These are phyloP conservation scores for Acropora tenuis DNA, from an alignment of 64 coral and sea anemone genomes.

Conservation along the genomic window DNA sequence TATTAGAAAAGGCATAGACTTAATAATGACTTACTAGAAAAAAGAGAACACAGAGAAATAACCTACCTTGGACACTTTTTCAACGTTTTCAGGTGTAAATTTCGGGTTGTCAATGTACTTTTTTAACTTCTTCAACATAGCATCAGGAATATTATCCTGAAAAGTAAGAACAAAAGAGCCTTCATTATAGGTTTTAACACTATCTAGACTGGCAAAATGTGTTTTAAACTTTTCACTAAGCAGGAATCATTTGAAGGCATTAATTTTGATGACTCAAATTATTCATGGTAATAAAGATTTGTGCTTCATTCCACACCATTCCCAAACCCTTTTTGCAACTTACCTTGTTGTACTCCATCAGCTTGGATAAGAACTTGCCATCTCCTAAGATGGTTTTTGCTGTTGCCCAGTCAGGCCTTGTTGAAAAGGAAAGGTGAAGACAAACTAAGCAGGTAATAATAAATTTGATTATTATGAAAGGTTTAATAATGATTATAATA, in stretches of 20 bases:
- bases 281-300: too few species aligned
- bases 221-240: too few species aligned
- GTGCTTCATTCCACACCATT: too few species aligned
- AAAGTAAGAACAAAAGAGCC: not conserved
- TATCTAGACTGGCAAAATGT: too few species aligned
- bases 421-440: not conserved
- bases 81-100: slow-evolving; percentile 90
- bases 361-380: slow-evolving; percentile 80
- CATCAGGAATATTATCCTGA: slow-evolving; percentile 93
- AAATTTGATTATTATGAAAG: too few species aligned
- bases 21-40: not conserved
- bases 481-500: too few species aligned
- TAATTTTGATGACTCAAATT: too few species aligned
- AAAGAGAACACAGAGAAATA: not conserved
- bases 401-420: slow-evolving; percentile 96
- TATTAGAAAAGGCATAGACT: too few species aligned
- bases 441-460: not conserved
- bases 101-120: slow-evolving; percentile 99
- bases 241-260: too few species aligned
- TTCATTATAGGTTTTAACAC: too few species aligned
- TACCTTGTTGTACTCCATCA: slow-evolving; percentile 99
- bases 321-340: not conserved
- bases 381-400: slow-evolving; percentile 91
- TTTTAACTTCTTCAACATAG: slow-evolving; percentile 87
- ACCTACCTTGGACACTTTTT: slow-evolving; percentile 95